These are phyloP conservation scores for Drosophila auraria DNA, from an alignment of 1,140 invertebrate genomes.

Conservation along the genomic window DNA sequence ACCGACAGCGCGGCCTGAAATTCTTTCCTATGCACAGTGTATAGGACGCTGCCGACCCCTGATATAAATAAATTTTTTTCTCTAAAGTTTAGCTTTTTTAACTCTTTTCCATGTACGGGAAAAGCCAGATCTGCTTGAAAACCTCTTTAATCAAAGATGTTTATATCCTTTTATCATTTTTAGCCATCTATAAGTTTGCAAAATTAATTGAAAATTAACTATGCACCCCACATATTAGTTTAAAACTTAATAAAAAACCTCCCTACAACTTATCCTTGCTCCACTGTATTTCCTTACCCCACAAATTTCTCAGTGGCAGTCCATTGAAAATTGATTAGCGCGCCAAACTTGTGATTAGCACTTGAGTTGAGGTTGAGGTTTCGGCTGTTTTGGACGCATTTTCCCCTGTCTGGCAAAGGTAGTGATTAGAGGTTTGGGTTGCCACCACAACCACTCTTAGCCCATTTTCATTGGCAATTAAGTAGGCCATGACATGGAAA, in stretches of 20 bases:
- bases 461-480: slow-evolving; percentile 41
- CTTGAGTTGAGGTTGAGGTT: slow-evolving; percentile 28
- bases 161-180: not conserved
- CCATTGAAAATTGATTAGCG: slow-evolving; percentile 27
- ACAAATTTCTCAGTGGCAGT: slow-evolving; percentile 1
- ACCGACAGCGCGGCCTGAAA: too few relatives aligned
- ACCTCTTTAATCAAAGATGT: too few relatives aligned
- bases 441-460: not conserved
- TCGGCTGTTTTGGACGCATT: slow-evolving; percentile 10
- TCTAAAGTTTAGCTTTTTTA: too few relatives aligned
- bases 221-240: too few relatives aligned
- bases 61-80: too few relatives aligned
- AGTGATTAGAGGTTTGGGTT: slow-evolving; percentile 32
- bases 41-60: too few relatives aligned
- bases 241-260: not conserved
- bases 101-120: too few relatives aligned
- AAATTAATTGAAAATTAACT: not conserved
- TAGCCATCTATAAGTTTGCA: not conserved
- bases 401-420: slow-evolving; percentile 11
- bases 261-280: not conserved
- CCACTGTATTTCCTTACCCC: slow-evolving; percentile 25
- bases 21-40: too few relatives aligned
- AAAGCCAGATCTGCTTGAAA: too few relatives aligned
- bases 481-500: slow-evolving; percentile 67
- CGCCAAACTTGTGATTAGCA: slow-evolving; percentile 23